Conservation (phyloP, 2,888 invertebrate species). For the Lydus trimaculatus region DNA sequence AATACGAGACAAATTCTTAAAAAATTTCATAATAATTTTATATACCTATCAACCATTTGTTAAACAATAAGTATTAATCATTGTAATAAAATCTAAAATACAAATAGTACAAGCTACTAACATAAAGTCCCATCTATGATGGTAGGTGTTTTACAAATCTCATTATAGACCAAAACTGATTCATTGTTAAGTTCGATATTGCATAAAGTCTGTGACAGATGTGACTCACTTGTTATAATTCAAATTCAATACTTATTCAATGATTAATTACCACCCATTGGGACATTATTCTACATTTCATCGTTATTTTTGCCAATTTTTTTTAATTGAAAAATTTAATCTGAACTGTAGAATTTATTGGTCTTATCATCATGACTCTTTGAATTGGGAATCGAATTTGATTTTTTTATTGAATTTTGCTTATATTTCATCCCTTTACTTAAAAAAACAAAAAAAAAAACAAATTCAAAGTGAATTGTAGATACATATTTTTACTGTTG, state of each 20-base stretch:
- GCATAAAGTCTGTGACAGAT: slow-evolving; percentile 47
- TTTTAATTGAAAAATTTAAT: slow-evolving; percentile 42
- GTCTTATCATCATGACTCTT: background rate
- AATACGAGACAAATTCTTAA: slow-evolving; percentile 13
- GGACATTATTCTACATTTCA: slow-evolving; percentile 41
- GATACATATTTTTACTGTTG: background rate
- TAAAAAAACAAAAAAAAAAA: slow-evolving; percentile 9
- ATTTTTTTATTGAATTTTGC: background rate
- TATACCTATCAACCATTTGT: slow-evolving; percentile 39
- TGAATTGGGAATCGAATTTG: slow-evolving; percentile 5
- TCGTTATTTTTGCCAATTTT: slow-evolving; percentile 39
- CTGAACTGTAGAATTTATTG: slow-evolving; percentile 4
- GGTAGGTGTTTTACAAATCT: background rate
- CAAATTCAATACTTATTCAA: slow-evolving; percentile 40
- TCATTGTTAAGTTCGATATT: slow-evolving; percentile 48
- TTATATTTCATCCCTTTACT: slow-evolving; percentile 1
- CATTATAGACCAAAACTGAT: slow-evolving; percentile 36
- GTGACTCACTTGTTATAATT: slow-evolving; percentile 43
- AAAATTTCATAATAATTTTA: slow-evolving; percentile 32
- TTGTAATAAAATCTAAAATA: slow-evolving; percentile 47
- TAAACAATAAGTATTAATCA: slow-evolving; percentile 38
- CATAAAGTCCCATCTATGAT: slow-evolving; percentile 10
- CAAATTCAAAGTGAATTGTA: background rate
- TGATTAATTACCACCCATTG: slow-evolving; percentile 43
- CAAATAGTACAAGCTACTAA: slow-evolving; percentile 35